These are phyloP conservation scores for Rhodinocichla rosea DNA, from an alignment of 2,113 vertebrate genomes.

Conservation along the genomic window DNA sequence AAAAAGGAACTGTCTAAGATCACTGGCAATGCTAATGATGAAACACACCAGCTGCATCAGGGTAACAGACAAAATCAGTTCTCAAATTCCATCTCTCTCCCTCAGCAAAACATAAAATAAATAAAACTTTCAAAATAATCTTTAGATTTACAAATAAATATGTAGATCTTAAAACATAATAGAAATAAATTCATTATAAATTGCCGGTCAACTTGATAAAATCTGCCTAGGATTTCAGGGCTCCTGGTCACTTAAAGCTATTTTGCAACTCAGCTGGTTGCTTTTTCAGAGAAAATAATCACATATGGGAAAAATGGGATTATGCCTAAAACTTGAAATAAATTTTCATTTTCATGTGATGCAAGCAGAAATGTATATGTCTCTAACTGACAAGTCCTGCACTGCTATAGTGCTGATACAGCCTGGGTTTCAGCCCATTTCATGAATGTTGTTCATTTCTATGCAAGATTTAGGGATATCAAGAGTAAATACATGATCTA, in stretches of 20 bases:
- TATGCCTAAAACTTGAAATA: conserved; percentile 8
- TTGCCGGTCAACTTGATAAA: not conserved
- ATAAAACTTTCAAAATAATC: not conserved
- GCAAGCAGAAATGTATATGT: conserved; percentile 4
- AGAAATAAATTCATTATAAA: not conserved
- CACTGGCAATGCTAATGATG: not conserved
- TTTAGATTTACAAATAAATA: not conserved
- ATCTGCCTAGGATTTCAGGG: not conserved
- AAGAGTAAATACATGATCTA: conserved; percentile 39
- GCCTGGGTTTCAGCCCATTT: conserved; percentile 55
- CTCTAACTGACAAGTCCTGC: conserved; percentile 5
- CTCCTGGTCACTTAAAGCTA: not conserved
- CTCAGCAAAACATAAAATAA: not conserved
- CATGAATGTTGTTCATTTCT: conserved; percentile 49
- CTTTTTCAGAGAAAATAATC: conserved; percentile 23
- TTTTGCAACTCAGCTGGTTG: not conserved
- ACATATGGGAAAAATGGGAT: not conserved
- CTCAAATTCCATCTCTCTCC: not conserved
- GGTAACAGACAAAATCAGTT: not conserved
- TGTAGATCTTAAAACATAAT: not conserved
- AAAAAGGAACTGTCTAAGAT: not conserved
- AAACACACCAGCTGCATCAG: not conserved
- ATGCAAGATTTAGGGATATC: conserved; percentile 42
- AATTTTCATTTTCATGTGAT: conserved; percentile 50
- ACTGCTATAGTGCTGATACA: conserved; percentile 17